Evolutionary conservation across 1,140 invertebrate genomes (phyloP).

Genomic region (Calycopis cecrops): DNA sequence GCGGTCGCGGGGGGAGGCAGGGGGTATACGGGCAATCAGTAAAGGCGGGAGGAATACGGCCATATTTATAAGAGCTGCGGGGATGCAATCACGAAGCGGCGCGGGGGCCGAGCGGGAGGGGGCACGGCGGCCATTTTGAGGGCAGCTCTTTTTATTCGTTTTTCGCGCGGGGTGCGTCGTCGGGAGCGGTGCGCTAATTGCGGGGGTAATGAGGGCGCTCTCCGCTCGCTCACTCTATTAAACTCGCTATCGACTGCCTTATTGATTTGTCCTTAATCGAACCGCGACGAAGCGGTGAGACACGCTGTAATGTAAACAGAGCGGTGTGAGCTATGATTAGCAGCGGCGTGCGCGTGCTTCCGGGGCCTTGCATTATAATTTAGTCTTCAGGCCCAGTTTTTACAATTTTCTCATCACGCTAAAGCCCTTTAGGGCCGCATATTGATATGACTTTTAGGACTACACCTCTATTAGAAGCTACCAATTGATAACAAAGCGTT

Average conservation of each 20-base stretch:
- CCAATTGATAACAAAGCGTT: too few relatives aligned
- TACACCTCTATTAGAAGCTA: too few relatives aligned
- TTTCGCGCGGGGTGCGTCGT: constrained; percentile 73
- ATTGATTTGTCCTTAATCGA: constrained; percentile 72
- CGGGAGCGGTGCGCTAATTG: constrained; percentile 71
- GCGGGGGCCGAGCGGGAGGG: constrained; percentile 60
- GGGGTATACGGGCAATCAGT: constrained; percentile 76
- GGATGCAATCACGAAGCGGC: constrained; percentile 75
- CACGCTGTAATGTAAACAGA: constrained; percentile 60
- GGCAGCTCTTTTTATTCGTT: constrained; percentile 76
- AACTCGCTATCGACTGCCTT: constrained; percentile 71
- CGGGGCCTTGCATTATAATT: not conserved
- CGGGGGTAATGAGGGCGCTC: constrained; percentile 73
- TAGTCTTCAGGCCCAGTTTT: not conserved
- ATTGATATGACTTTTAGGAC: too few relatives aligned
- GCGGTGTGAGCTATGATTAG: constrained; percentile 50
- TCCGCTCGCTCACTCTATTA: constrained; percentile 71
- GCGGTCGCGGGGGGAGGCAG: constrained; percentile 69
- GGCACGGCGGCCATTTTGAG: constrained; percentile 75
- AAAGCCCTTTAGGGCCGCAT: too few relatives aligned
- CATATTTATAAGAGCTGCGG: constrained; percentile 76
- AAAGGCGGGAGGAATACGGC: constrained; percentile 74
- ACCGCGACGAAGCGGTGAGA: constrained; percentile 51
- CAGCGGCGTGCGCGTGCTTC: constrained; percentile 20
- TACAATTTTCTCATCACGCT: too few relatives aligned